Base-by-base conservation (phyloP, 2,113 vertebrate species). In the Callipepla squamata region DNA sequence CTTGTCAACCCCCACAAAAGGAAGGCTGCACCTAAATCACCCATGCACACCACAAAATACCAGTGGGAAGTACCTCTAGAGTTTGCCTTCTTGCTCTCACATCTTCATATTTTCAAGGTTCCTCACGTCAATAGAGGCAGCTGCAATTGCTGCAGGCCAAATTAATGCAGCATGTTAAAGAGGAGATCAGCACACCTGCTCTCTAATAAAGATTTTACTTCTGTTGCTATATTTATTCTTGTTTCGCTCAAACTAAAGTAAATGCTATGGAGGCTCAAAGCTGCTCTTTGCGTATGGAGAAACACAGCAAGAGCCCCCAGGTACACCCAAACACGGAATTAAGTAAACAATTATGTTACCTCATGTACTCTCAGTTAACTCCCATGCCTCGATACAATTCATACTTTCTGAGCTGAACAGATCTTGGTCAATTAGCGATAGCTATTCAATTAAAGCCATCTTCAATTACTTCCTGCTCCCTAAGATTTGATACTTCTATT, bases 281-380 rank as follows among this genome's bases (percentile, higher is more conserved):
- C 93, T 66, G 82, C 82, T 96, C 87, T 91, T 80, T 26, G 81
- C 91, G 90, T 65, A 53, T 20, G 40, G 82, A 93, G 95, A 78
- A 96, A 53, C 65, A 11, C 13, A 90, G 22, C 0, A 8, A 80
- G 87, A 88, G 76, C 75, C 79, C 68, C 57, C 81, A 94, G 91
- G 81, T 87, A 96, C 36, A 36, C 30, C 50, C 73, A 76, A 20
- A 92, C 91, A 86, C 69, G 83, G 91, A 94, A 90, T 90, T 90
- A 88, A 77, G 89, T 94, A 88, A 96, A 87, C 92, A 62, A 91
- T 95, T 74, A 82, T 72, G 74, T 90, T 94, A 95, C 80, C 80
- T 91, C 91, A 80, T 95, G 92, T 90, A 75, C 87, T 95, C 94
- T 48, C 83, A 78, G 96, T 91, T 95, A 93, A 97, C 93, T 93